These are phyloP conservation scores for Xiphorhynchus elegans DNA, from an alignment of 2,113 vertebrate genomes.

Conservation along the genomic window DNA sequence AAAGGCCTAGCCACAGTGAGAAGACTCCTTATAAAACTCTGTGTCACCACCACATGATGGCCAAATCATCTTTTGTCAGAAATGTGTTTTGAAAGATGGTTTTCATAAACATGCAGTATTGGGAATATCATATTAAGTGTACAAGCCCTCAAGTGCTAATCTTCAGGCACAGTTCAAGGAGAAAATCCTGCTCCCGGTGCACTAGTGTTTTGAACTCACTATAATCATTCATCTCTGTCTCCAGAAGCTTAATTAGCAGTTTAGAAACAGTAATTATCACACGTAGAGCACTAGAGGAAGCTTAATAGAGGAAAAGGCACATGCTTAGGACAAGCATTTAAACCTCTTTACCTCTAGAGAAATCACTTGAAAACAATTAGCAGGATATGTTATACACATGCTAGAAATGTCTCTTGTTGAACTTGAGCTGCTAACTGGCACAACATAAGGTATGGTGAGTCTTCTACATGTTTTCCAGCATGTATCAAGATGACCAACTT, in stretches of 20 bases:
- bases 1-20: neutral
- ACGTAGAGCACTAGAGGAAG: neutral
- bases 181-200: neutral
- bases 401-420: neutral
- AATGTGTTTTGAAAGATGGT: neutral
- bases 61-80: neutral
- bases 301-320: neutral
- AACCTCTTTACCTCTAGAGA: slow-evolving; percentile 21
- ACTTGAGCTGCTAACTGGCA: neutral
- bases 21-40: neutral
- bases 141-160: neutral
- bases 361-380: slow-evolving; percentile 33
- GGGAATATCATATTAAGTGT: neutral
- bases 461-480: neutral
- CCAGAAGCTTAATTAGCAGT: slow-evolving; percentile 36
- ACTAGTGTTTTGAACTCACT: slow-evolving; percentile 21
- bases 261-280: slow-evolving; percentile 42
- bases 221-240: neutral
- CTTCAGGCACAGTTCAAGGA: neutral
- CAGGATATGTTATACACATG: neutral
- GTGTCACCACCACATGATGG: neutral
- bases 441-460: neutral
- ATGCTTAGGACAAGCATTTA: slow-evolving; percentile 1
- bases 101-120: neutral
- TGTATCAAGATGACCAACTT: neutral